Conservation (phyloP, 2,888 invertebrate genomes). For the Pseudolycoriella hygida region DNA sequence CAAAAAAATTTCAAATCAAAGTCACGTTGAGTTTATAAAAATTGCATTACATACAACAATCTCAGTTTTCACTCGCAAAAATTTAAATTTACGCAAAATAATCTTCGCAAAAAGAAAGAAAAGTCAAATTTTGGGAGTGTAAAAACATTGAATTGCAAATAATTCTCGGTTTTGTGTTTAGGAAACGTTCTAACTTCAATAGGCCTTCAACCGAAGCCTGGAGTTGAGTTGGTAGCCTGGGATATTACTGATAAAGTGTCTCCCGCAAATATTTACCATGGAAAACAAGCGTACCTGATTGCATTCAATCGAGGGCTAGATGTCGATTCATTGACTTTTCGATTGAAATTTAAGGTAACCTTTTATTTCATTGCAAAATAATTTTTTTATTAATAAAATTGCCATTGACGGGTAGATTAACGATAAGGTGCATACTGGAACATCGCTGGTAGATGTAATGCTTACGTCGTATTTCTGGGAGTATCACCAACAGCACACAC, state of each 20-base stretch:
- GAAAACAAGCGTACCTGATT: slow-evolving; percentile 17
- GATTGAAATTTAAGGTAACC: slow-evolving; percentile 17
- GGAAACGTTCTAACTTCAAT: slow-evolving; percentile 13
- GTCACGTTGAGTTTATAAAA: too few relatives aligned
- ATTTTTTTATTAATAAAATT: not conserved
- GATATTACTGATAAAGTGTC: slow-evolving; percentile 16
- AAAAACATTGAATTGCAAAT: too few relatives aligned
- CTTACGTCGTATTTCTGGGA: slow-evolving; percentile 19
- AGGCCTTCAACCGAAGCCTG: slow-evolving; percentile 17
- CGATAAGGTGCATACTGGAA: slow-evolving; percentile 13
- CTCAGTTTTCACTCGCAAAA: too few relatives aligned
- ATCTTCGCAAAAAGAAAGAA: too few relatives aligned
- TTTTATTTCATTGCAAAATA: not conserved
- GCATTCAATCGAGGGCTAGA: slow-evolving; percentile 19
- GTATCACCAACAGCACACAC: slow-evolving; percentile 19
- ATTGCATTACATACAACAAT: too few relatives aligned
- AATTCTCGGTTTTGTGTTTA: too few relatives aligned
- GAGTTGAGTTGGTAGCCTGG: slow-evolving; percentile 16
- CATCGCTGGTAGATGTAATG: slow-evolving; percentile 17
- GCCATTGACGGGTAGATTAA: slow-evolving; percentile 13
- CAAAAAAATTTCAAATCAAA: too few relatives aligned
- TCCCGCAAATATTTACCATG: slow-evolving; percentile 15
- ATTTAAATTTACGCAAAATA: too few relatives aligned
- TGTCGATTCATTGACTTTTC: slow-evolving; percentile 16
- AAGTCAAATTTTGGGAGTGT: too few relatives aligned